Conservation (phyloP, 2,888 invertebrate genomes). For the Leptinotarsa peninsularis region DNA sequence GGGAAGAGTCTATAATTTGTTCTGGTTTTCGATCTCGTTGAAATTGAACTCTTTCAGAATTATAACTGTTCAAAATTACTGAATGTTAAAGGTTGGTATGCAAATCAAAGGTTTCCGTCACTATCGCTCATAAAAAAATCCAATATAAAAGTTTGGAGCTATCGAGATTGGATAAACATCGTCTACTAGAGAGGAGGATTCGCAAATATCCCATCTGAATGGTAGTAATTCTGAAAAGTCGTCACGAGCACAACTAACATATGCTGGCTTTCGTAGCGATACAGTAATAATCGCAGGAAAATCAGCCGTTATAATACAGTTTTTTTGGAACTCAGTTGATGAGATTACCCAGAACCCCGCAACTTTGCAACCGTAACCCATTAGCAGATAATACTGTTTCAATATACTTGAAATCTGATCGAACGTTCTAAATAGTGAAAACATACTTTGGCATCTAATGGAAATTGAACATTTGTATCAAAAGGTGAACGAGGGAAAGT, state of each 20-base stretch:
- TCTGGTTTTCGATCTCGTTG: background rate
- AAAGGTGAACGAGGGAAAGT: too few relatives aligned
- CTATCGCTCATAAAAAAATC: background rate
- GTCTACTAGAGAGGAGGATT: background rate
- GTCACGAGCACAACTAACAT: background rate
- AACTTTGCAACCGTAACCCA: too few relatives aligned
- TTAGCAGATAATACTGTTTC: too few relatives aligned
- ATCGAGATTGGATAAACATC: background rate
- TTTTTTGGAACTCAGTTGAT: too few relatives aligned
- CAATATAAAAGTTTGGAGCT: background rate
- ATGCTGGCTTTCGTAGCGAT: too few relatives aligned
- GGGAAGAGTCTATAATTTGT: slow-evolving; percentile 7
- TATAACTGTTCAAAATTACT: slow-evolving; percentile 6
- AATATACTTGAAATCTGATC: too few relatives aligned
- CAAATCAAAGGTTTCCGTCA: background rate
- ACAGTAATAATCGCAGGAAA: too few relatives aligned
- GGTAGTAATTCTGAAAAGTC: background rate
- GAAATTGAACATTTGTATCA: too few relatives aligned
- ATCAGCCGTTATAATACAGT: too few relatives aligned
- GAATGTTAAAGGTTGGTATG: slow-evolving; percentile 7
- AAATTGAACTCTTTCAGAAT: background rate
- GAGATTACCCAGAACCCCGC: too few relatives aligned
- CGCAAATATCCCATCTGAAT: background rate
- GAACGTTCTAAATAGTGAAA: too few relatives aligned
- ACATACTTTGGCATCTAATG: too few relatives aligned